Evolutionary conservation across 1,140 invertebrate genomes (phyloP).

Genomic region (Drosophila burlai): DNA sequence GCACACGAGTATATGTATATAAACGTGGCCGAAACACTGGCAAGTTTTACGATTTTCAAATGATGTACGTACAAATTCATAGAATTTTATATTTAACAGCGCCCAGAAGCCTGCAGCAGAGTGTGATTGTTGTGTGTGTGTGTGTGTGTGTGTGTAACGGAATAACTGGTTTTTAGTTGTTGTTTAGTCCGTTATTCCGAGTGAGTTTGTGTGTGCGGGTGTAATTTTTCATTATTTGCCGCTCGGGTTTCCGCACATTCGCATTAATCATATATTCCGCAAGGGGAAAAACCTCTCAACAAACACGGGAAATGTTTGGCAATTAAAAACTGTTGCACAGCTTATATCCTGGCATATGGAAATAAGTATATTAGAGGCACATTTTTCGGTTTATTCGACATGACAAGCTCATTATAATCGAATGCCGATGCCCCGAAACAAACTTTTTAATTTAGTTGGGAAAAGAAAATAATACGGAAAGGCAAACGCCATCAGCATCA

Average conservation of each 20-base stretch:
- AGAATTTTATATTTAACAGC: slow-evolving; percentile 83
- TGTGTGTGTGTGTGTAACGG: slow-evolving; percentile 6
- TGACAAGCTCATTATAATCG: slow-evolving; percentile 73
- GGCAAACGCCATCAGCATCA: slow-evolving; percentile 35
- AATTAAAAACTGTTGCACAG: slow-evolving; percentile 48
- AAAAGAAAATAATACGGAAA: slow-evolving; percentile 69
- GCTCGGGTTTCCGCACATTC: slow-evolving; percentile 53
- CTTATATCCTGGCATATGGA: background rate
- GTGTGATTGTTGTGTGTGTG: slow-evolving; percentile 3
- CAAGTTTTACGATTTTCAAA: slow-evolving; percentile 84
- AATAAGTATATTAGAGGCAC: slow-evolving; percentile 1
- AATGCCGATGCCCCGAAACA: slow-evolving; percentile 35
- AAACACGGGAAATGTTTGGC: slow-evolving; percentile 16
- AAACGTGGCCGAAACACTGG: slow-evolving; percentile 54
- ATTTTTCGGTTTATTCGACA: slow-evolving; percentile 8
- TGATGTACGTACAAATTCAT: slow-evolving; percentile 84
- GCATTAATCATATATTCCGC: slow-evolving; percentile 71
- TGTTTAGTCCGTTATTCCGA: slow-evolving; percentile 47
- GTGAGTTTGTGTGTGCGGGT: slow-evolving; percentile 8
- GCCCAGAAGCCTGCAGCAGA: slow-evolving; percentile 63
- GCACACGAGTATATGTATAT: slow-evolving; percentile 11
- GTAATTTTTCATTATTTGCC: slow-evolving; percentile 81
- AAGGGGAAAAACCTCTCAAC: slow-evolving; percentile 24
- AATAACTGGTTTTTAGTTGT: slow-evolving; percentile 64
- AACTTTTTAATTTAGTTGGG: slow-evolving; percentile 78